Base-by-base conservation (phyloP, 1,140 invertebrate genomes). In the Papilio polyxenes region DNA sequence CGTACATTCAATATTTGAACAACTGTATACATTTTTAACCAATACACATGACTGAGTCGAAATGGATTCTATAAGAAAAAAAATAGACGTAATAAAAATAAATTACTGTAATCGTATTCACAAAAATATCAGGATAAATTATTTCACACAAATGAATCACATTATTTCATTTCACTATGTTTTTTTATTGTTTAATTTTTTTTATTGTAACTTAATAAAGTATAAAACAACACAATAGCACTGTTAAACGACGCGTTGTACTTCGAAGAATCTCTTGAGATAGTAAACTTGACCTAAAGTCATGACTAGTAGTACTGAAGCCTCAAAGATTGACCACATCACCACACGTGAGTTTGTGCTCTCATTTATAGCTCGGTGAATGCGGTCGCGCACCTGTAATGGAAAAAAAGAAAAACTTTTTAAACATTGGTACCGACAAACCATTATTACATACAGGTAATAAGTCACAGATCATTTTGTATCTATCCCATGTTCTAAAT, bases 201-300 rank as follows among this genome's bases (percentile, higher is more conserved):
- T 78, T 82, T 65, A 82, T 65, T 37, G 49, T 83, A 83, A 82
- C 80, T 83, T 82, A 82, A 79, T 82, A 75, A 78, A 48, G 82
- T 80, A 83, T 82, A 82, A 83, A 84, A 83, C 81, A 84, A 85
- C 77, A 83, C 56, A 84, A 82, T 72, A 84, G 82, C 80, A 76
- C 77, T 83, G 89, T 96, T 96, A 99, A 82, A 99, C 99, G 77
- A 99, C 98, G 92, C 99, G 96, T 93, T 99, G 96, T 1, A 99
- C 99, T 97, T 99, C 99, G 92, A 99, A 99, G 95, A 99, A 99
- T 90, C 99, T 95, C 94, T 99, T 99, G 83, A 99, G 95, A 92
- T 99, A 99, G 93, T 98, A 99, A 44, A 99, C 97, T 95, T 99
- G 99, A 75, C 98, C 99, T 48, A 99, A 86, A 11, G 98, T 99